phyloP scores from a whole-genome alignment of 2,113 vertebrate genomes.

The Mohoua ochrocephala region DNA sequence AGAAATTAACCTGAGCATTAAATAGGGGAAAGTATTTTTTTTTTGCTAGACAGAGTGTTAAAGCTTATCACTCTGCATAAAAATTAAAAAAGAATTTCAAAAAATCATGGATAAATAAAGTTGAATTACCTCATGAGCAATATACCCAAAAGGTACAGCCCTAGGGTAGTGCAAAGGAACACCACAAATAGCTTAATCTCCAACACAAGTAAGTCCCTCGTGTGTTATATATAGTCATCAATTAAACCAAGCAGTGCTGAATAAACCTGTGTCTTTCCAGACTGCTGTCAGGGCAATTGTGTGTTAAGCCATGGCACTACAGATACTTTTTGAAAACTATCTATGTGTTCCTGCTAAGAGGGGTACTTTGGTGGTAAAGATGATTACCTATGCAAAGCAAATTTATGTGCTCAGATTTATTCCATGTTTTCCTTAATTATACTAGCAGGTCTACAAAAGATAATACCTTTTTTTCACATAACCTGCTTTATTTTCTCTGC shows the following conservation, averaged over 20 bases:
- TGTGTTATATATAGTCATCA: accelerated
- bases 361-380: not conserved
- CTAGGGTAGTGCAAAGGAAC: not conserved
- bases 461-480: not conserved
- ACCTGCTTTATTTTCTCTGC: not conserved
- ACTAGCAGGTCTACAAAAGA: not conserved
- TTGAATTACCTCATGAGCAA: not conserved
- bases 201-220: not conserved
- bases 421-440: not conserved
- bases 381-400: not conserved
- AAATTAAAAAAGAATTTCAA: not conserved
- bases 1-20: not conserved
- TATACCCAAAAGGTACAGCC: not conserved
- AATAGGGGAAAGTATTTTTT: not conserved
- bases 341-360: not conserved
- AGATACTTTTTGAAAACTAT: not conserved
- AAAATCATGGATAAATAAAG: not conserved
- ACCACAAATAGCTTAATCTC: not conserved
- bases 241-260: not conserved
- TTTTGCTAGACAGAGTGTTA: not conserved
- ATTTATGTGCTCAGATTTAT: not conserved
- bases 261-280: not conserved
- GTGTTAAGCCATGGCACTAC: not conserved
- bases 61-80: not conserved
- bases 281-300: not conserved